phyloP scores from a whole-genome alignment of 2,797 vertebrate species.

The Gouania willdenowi region DNA sequence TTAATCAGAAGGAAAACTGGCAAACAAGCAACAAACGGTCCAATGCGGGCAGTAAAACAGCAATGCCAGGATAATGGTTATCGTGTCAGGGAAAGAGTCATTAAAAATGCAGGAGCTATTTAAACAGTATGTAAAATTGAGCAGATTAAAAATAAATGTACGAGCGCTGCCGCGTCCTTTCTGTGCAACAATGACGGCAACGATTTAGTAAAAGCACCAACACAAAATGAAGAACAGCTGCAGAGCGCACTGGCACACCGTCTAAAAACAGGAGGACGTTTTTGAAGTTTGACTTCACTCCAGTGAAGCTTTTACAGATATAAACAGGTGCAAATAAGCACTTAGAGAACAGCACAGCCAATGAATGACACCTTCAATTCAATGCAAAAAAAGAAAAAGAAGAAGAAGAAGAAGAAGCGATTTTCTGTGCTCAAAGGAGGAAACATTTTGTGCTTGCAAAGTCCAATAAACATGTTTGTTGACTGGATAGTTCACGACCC shows the following conservation, averaged over 20 bases:
- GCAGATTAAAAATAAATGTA: slow-evolving; percentile 71
- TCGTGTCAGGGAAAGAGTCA: slow-evolving; percentile 44
- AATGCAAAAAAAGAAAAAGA: too few relatives aligned
- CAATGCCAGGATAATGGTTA: slow-evolving; percentile 29
- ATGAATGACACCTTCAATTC: too few relatives aligned
- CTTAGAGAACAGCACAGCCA: not conserved
- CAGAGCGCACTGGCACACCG: not conserved
- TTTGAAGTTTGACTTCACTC: slow-evolving; percentile 14
- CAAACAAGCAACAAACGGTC: slow-evolving; percentile 23
- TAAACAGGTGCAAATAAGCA: slow-evolving; percentile 15
- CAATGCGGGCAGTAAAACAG: slow-evolving; percentile 10
- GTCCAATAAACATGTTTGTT: not conserved
- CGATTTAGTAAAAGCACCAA: slow-evolving; percentile 4
- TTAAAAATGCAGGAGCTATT: slow-evolving; percentile 69
- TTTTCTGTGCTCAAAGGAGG: too few relatives aligned
- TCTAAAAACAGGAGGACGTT: not conserved
- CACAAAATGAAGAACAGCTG: slow-evolving; percentile 1
- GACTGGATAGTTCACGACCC: slow-evolving; percentile 6
- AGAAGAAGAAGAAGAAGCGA: too few relatives aligned
- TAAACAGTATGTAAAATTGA: slow-evolving; percentile 69
- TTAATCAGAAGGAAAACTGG: slow-evolving; percentile 1
- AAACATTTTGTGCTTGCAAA: too few relatives aligned
- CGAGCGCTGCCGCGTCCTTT: slow-evolving; percentile 18
- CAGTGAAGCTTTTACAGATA: slow-evolving; percentile 8
- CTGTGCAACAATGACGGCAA: slow-evolving; percentile 26